Percentiles rank a stretch among this genome's conserved stretches.
phyloP scores from a whole-genome alignment of 2,888 invertebrate species.

The Ichneumoninae sp. region DNA sequence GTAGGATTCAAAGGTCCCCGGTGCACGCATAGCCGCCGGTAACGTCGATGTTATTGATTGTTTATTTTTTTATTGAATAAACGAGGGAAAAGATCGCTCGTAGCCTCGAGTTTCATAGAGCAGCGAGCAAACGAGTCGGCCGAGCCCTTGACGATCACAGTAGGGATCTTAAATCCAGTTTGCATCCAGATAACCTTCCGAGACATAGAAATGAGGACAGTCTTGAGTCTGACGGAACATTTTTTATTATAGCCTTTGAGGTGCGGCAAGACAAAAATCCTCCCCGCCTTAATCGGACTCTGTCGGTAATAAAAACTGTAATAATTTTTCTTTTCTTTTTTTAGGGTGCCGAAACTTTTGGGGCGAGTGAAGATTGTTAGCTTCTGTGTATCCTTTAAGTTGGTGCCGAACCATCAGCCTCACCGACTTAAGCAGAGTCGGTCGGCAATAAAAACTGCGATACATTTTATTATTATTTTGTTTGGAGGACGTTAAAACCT shows the following conservation, averaged over 20 bases:
- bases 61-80: background rate
- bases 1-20: background rate
- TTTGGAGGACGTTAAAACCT: no score
- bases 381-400: background rate
- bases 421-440: background rate
- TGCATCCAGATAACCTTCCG: constrained; percentile 1
- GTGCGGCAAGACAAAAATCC: background rate
- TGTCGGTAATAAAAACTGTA: background rate
- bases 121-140: background rate
- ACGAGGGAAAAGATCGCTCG: background rate
- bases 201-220: background rate
- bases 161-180: background rate
- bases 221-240: background rate
- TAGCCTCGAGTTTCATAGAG: background rate
- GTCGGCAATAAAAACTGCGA: background rate
- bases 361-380: no score
- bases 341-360: no score
- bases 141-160: background rate
- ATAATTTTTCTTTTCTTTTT: background rate
- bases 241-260: background rate
- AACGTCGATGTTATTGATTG: background rate
- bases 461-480: background rate
- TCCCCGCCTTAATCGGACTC: background rate
- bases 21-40: background rate
- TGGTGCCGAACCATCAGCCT: background rate